A percentile compares a stretch with the other conserved stretches of the same genome.
Evolutionary conservation across 1,140 invertebrate genomes (phyloP).

Genomic region (Drosophila nebulosa): DNA sequence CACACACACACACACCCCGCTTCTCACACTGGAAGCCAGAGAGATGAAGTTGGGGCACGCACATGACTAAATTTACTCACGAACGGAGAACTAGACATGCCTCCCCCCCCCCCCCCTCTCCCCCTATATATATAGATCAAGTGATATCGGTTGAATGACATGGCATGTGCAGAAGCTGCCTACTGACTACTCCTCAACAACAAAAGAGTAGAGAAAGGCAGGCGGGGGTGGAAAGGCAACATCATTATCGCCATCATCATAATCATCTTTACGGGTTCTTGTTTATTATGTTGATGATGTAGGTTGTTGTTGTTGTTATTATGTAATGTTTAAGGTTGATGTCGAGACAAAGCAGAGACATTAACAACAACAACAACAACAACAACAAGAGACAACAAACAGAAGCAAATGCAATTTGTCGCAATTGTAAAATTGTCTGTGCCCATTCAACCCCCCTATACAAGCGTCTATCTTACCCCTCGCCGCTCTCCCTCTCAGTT

Average conservation of each 20-base stretch:
- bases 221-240: too few relatives aligned
- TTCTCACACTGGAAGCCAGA: constrained; percentile 35
- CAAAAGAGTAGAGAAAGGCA: too few relatives aligned
- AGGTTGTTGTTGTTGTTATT: too few relatives aligned
- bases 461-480: too few relatives aligned
- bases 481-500: background rate
- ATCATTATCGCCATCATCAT: constrained; percentile 1
- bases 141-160: constrained; percentile 69
- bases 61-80: constrained; percentile 62
- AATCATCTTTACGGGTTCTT: constrained; percentile 23
- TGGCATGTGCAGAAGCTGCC: constrained; percentile 42
- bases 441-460: background rate
- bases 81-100: constrained; percentile 38
- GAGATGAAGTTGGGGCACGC: constrained; percentile 66
- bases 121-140: constrained; percentile 24
- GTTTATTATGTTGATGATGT: constrained; percentile 77
- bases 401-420: constrained; percentile 72
- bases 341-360: constrained; percentile 32
- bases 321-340: constrained; percentile 74
- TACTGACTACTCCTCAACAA: background rate
- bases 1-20: constrained; percentile 66
- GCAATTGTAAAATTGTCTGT: constrained; percentile 59
- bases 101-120: background rate
- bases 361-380: constrained; percentile 24
- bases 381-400: constrained; percentile 21